phyloP scores from a whole-genome alignment of 2,888 invertebrate genomes.

The Helicoverpa assulta region DNA sequence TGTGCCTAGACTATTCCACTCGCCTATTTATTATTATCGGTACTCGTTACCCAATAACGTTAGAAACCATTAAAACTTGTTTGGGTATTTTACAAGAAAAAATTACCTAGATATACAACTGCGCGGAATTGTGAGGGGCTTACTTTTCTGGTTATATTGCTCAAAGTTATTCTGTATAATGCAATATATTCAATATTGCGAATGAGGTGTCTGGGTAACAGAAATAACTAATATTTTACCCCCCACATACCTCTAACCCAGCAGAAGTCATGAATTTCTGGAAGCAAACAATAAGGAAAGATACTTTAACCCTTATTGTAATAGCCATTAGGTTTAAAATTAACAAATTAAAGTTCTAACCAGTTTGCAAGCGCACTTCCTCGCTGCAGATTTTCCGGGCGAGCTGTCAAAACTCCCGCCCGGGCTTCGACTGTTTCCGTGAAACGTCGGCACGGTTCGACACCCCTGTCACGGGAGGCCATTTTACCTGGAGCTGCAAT shows the following conservation, averaged over 20 bases:
- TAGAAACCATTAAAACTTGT: background rate
- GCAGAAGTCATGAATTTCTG: conserved; percentile 45
- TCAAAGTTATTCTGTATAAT: too few species aligned
- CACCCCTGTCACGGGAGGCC: conserved; percentile 70
- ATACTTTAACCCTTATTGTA: conserved; percentile 55
- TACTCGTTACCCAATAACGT: background rate
- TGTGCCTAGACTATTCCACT: conserved; percentile 24
- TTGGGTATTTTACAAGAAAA: background rate
- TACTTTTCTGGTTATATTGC: too few species aligned
- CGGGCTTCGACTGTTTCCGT: conserved; percentile 80
- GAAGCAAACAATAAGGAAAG: conserved; percentile 15
- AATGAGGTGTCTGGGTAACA: too few species aligned
- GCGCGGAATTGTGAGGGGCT: too few species aligned
- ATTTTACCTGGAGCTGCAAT: conserved; percentile 71
- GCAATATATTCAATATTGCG: too few species aligned
- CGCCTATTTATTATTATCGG: conserved; percentile 35
- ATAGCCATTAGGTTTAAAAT: conserved; percentile 60
- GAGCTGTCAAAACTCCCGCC: conserved; percentile 82
- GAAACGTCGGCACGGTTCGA: conserved; percentile 76
- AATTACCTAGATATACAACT: too few species aligned
- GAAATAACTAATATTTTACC: conserved; percentile 1
- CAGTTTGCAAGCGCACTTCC: conserved; percentile 71
- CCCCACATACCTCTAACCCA: conserved; percentile 13
- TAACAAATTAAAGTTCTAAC: conserved; percentile 49
- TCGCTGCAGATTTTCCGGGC: conserved; percentile 84